These are phyloP conservation scores for Scatophagus argus DNA, from an alignment of 2,113 vertebrate species.

Conservation along the genomic window DNA sequence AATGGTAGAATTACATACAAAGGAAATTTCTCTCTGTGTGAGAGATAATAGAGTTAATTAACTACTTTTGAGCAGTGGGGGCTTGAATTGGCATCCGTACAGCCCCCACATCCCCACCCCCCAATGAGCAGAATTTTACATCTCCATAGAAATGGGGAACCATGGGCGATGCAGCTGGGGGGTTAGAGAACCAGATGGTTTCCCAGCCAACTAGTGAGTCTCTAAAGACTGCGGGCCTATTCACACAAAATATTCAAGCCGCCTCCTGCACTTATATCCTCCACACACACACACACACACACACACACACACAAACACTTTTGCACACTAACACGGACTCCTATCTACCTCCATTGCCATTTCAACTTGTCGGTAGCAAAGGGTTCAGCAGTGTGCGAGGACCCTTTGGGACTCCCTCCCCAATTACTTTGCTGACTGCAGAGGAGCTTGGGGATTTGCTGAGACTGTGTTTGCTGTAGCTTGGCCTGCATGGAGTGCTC, in stretches of 20 bases:
- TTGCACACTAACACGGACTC: conserved; percentile 45
- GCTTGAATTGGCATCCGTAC: conserved; percentile 62
- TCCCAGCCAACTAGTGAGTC: conserved; percentile 69
- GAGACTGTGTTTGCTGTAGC: conserved; percentile 64
- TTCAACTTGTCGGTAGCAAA: conserved; percentile 67
- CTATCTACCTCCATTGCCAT: conserved; percentile 68
- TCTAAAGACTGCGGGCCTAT: conserved; percentile 64
- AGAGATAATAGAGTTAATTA: conserved; percentile 78
- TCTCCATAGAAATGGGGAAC: conserved; percentile 66
- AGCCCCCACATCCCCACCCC: conserved; percentile 12
- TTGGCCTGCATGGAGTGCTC: conserved; percentile 57
- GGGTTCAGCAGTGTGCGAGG: conserved; percentile 56
- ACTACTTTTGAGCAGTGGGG: conserved; percentile 68
- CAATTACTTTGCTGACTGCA: conserved; percentile 81
- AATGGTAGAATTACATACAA: conserved; percentile 68
- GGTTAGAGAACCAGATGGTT: conserved; percentile 75
- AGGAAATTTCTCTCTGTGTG: conserved; percentile 61
- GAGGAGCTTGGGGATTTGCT: conserved; percentile 74
- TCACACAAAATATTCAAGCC: conserved; percentile 64
- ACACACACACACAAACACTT: conserved; percentile 29
- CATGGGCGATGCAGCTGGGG: conserved; percentile 58
- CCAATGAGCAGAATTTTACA: conserved; percentile 52
- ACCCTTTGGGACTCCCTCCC: conserved; percentile 80
- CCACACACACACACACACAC: not conserved
- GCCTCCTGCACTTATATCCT: conserved; percentile 44